Base-by-base conservation (phyloP, 2,888 invertebrate genomes). In the Philereme vetulata region DNA sequence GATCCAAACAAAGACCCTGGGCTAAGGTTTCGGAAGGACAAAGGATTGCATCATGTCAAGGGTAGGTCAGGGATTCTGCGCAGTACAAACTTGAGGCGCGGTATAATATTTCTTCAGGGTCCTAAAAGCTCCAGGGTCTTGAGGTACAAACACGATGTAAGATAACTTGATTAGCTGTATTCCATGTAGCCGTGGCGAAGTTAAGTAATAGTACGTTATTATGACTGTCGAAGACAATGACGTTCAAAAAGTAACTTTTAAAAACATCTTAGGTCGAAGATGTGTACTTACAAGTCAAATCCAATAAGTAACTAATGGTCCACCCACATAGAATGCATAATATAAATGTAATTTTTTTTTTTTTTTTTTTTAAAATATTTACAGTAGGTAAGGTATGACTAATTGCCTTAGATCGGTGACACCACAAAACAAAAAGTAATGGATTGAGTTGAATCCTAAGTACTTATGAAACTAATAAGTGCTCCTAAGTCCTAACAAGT, bases 31-130 rank as follows among this genome's bases (percentile, higher is more conserved):
- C 60, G 71, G 72, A 83, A 87, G 90, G 85, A 89, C 85, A 85
- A 85, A 88, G 85, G 83, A 86, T 74, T 81, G 82, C 80, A 79
- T 70, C 75, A 65, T 72, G 91, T 90, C 91, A 91, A 92, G 91
- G 91, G 75, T 85, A 81, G 88, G 91, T 76, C 90, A 77, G 76
- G 81, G 90, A 90, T 87, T 90, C 90, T 90, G 90, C 91, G 91
- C 91, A 90, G 74, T 65, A 47, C 60, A 49, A 57, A 51, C 56
- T 60, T 40, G 40, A 45, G 34, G 33, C 55, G 58, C 54, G 48
- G 57, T 48, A 58, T 62, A 46, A 56, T 47, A 58, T 10, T 40
- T 43, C 21, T 11, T 42, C 44, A 58, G 45, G 62, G 54, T 10
- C 34, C 47, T 38, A 10, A 9, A 38, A 62, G 34, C 62, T 40